phyloP scores from a whole-genome alignment of 2,113 vertebrate genomes.

The Todiramphus chloris region DNA sequence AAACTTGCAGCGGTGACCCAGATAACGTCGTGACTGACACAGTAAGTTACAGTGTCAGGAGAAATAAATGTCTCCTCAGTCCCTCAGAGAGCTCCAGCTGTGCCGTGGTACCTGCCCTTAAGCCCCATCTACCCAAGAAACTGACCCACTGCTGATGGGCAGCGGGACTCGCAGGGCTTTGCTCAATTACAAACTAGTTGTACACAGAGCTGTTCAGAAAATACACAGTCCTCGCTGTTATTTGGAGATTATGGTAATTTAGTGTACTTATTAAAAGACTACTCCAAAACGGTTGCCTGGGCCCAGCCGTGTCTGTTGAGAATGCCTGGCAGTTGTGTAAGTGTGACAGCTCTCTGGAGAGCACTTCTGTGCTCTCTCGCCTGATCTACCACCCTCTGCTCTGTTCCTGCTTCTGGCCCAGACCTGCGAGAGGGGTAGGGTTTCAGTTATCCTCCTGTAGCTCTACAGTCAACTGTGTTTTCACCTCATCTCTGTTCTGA shows the following conservation, averaged over 20 bases:
- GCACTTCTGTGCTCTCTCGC: neutral
- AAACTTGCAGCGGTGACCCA: slow-evolving; percentile 48
- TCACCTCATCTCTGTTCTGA: neutral
- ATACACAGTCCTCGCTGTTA: neutral
- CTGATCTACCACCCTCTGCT: neutral
- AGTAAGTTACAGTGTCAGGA: slow-evolving; percentile 60
- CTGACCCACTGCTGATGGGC: neutral
- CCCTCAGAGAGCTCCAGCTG: slow-evolving; percentile 51
- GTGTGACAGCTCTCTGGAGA: neutral
- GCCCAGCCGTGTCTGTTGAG: neutral
- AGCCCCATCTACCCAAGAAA: slow-evolving; percentile 12
- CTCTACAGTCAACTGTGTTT: neutral
- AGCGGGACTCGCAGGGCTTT: neutral
- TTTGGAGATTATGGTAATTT: neutral
- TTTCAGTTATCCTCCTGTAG: neutral
- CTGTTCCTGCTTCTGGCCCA: neutral
- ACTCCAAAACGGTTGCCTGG: neutral
- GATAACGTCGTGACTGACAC: slow-evolving; percentile 60
- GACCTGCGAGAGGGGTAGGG: neutral
- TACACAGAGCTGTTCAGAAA: neutral
- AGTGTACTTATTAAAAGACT: neutral
- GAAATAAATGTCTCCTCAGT: slow-evolving; percentile 56
- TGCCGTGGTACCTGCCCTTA: slow-evolving; percentile 33
- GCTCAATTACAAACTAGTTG: neutral
- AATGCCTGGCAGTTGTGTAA: neutral